phyloP scores from a whole-genome alignment of 2,797 vertebrate species.

The Odontamblyopus lacepedii region DNA sequence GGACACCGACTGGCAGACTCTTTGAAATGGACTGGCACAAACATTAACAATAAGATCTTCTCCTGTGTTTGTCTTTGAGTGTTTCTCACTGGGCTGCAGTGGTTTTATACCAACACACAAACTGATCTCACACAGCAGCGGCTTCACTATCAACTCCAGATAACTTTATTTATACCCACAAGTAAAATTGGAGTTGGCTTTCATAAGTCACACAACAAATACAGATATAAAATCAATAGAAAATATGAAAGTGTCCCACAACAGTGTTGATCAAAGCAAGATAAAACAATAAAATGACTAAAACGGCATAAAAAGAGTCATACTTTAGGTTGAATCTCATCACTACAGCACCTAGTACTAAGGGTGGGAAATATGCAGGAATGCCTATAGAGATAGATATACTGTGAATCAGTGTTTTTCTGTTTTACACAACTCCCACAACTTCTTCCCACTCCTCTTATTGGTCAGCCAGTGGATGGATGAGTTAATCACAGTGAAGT shows the following conservation, averaged over 20 bases:
- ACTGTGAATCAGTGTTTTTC: neutral
- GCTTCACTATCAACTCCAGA: neutral
- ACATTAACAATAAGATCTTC: conserved; percentile 45
- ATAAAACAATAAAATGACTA: no score
- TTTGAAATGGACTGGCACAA: conserved; percentile 53
- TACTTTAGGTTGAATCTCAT: no score
- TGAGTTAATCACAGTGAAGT: neutral
- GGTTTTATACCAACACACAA: neutral
- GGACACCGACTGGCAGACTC: conserved; percentile 54
- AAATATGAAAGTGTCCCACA: no score
- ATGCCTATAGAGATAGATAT: neutral
- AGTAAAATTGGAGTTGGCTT: no score
- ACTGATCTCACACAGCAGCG: neutral
- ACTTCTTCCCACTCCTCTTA: neutral
- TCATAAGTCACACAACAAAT: no score
- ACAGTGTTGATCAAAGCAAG: no score
- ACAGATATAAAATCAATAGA: no score
- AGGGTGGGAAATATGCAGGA: neutral
- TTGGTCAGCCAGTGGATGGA: neutral
- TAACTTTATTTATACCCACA: neutral
- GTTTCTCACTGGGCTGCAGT: conserved; percentile 14
- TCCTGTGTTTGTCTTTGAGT: conserved; percentile 30
- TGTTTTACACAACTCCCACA: neutral
- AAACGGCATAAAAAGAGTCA: no score
- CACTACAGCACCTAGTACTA: neutral